Percentiles rank a stretch among this genome's conserved stretches.
phyloP scores from a whole-genome alignment of 2,888 invertebrate species.

The Folsomia candida region DNA sequence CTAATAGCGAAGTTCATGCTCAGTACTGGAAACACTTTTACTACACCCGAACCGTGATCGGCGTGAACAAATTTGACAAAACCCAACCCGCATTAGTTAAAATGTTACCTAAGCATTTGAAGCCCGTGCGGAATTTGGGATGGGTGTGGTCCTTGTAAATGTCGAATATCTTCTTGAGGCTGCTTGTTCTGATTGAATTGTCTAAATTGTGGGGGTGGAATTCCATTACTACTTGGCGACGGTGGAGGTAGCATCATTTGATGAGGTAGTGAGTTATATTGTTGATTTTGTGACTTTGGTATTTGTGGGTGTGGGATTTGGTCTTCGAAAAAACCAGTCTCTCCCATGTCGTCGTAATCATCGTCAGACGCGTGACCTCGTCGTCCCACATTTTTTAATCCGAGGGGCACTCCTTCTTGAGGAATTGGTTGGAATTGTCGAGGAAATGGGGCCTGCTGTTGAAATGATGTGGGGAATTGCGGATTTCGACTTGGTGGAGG shows the following conservation, averaged over 20 bases:
- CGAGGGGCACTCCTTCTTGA: too few species aligned
- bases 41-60: too few species aligned
- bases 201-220: not conserved
- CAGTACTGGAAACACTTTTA: too few species aligned
- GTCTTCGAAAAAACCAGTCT: not conserved
- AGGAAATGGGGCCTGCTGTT: constrained; percentile 56
- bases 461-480: constrained; percentile 56
- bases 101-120: not conserved
- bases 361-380: too few species aligned
- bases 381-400: too few species aligned
- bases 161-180: not conserved
- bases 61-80: too few species aligned
- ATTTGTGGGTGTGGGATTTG: not conserved
- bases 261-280: constrained; percentile 3
- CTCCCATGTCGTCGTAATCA: not conserved
- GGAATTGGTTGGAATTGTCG: constrained; percentile 54
- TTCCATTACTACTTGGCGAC: not conserved
- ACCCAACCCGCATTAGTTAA: too few species aligned
- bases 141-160: not conserved
- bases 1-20: too few species aligned
- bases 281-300: not conserved
- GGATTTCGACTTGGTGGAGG: constrained; percentile 49
- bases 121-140: not conserved
- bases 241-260: constrained; percentile 1
- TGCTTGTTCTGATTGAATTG: not conserved